phyloP scores from a whole-genome alignment of 2,113 vertebrate species.

The Tauraco erythrolophus region DNA sequence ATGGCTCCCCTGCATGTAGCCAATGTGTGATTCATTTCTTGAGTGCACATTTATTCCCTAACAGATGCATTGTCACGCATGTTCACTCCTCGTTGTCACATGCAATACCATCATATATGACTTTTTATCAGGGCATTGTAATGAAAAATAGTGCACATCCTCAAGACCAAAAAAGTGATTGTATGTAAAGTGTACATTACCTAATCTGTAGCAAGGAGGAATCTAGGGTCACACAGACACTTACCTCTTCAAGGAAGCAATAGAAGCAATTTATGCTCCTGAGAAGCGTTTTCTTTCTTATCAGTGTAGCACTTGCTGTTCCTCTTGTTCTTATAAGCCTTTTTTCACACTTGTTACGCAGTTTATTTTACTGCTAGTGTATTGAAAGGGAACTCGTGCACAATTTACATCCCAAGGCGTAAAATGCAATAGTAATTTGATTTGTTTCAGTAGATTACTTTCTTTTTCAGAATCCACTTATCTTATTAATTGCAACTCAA shows the following conservation, averaged over 20 bases:
- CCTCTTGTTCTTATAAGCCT: neutral
- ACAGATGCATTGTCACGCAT: conserved; percentile 11
- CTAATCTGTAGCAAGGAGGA: conserved; percentile 58
- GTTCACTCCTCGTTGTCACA: conserved; percentile 28
- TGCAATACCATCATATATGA: neutral
- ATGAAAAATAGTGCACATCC: conserved; percentile 49
- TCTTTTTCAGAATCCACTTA: neutral
- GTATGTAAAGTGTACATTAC: conserved; percentile 53
- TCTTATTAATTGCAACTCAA: neutral
- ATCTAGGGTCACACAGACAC: conserved; percentile 34
- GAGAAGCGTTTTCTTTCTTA: conserved; percentile 2
- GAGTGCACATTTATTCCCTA: conserved; percentile 1
- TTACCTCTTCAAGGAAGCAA: conserved; percentile 43
- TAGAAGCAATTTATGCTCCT: conserved; percentile 58
- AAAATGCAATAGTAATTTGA: neutral
- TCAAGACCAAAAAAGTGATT: conserved; percentile 58
- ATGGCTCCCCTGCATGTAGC: neutral
- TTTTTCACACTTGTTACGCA: neutral
- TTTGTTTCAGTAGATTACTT: neutral
- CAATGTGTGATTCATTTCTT: neutral
- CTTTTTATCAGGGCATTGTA: conserved; percentile 34
- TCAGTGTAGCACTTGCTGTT: neutral
- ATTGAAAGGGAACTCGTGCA: neutral
- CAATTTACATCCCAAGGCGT: neutral
- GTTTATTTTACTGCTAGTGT: neutral